Percentiles rank a stretch among this genome's conserved stretches.
Evolutionary conservation across 2,113 vertebrate genomes (phyloP).

Genomic region (Suricata suricatta): DNA sequence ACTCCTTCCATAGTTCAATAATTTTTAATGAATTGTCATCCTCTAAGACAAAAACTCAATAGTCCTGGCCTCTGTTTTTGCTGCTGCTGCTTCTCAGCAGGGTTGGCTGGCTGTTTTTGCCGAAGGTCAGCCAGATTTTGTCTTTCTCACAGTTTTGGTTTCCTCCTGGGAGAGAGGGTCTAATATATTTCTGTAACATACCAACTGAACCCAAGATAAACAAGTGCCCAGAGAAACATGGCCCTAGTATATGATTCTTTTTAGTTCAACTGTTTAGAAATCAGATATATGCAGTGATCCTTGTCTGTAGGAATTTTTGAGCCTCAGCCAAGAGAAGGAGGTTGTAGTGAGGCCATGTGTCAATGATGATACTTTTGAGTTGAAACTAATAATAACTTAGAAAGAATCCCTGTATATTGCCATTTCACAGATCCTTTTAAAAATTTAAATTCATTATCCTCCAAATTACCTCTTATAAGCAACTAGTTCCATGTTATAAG

Average conservation of each 20-base stretch:
- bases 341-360: background rate
- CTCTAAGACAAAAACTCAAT: conserved; percentile 79
- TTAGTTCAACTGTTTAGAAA: conserved; percentile 56
- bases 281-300: conserved; percentile 62
- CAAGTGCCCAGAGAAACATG: conserved; percentile 74
- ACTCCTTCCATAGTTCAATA: conserved; percentile 69
- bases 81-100: conserved; percentile 84
- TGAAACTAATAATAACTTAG: conserved; percentile 11
- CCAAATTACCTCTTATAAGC: background rate
- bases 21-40: conserved; percentile 83
- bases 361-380: background rate
- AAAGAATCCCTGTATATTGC: background rate
- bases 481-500: conserved; percentile 55
- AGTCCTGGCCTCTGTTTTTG: conserved; percentile 79
- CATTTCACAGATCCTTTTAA: background rate
- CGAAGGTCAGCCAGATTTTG: conserved; percentile 87
- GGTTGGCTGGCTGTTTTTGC: conserved; percentile 81
- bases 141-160: conserved; percentile 87
- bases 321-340: conserved; percentile 50
- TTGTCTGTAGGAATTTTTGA: conserved; percentile 33
- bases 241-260: background rate
- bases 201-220: conserved; percentile 84
- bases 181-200: conserved; percentile 84
- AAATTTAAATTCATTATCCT: conserved; percentile 19
- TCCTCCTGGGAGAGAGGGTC: conserved; percentile 84